A percentile compares a stretch with the other conserved stretches of the same genome.
These are phyloP conservation scores for Fregata magnificens DNA, from an alignment of 2,113 vertebrate genomes.

Conservation along the genomic window DNA sequence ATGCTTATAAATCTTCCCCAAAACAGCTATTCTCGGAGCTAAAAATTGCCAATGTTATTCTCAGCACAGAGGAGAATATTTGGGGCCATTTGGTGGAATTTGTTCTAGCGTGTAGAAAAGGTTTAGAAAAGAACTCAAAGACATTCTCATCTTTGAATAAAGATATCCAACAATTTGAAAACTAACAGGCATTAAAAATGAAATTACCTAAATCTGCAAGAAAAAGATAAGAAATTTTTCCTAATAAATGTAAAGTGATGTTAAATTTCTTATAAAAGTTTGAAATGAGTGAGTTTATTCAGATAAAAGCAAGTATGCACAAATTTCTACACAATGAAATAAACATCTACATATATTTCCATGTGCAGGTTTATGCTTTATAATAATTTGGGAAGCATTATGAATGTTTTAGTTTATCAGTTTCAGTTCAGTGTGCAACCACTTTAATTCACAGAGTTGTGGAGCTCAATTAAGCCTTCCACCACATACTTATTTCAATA, in stretches of 20 bases:
- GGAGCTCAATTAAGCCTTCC: neutral
- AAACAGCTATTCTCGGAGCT: neutral
- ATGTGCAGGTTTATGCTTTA: neutral
- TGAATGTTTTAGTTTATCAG: neutral
- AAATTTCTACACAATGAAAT: neutral
- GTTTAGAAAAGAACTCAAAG: neutral
- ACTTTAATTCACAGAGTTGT: neutral
- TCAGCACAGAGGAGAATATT: neutral
- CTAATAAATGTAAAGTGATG: neutral
- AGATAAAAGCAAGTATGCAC: neutral
- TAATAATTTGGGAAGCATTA: neutral
- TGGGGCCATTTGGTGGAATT: neutral
- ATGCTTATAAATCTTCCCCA: neutral
- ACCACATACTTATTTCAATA: neutral
- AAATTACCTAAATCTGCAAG: neutral
- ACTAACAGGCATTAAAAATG: neutral
- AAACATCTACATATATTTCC: neutral
- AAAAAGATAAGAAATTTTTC: neutral
- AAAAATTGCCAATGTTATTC: neutral
- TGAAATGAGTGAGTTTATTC: neutral
- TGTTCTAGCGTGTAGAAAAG: neutral
- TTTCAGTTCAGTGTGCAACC: neutral
- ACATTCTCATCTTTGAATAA: neutral
- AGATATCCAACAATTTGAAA: neutral
- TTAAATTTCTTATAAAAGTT: neutral